These are phyloP conservation scores for Phortica variegata DNA, from an alignment of 1,140 invertebrate species.

Conservation along the genomic window DNA sequence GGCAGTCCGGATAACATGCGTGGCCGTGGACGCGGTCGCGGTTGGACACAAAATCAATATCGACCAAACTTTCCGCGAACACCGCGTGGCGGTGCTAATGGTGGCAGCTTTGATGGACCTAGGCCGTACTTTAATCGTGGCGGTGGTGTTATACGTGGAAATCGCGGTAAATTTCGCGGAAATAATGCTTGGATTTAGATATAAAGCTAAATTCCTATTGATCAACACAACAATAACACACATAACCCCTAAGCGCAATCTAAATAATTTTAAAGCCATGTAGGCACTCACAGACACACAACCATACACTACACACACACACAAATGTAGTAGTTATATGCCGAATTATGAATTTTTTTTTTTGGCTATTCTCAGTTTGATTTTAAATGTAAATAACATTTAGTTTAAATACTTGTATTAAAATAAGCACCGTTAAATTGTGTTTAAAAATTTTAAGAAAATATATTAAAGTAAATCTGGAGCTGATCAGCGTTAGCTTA, in stretches of 20 bases:
- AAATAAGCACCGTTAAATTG: too few species aligned
- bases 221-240: constrained; percentile 14
- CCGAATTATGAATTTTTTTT: too few species aligned
- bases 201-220: constrained; percentile 35
- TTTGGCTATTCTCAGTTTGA: too few species aligned
- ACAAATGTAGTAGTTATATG: constrained; percentile 24
- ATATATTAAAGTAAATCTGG: too few species aligned
- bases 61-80: constrained; percentile 40
- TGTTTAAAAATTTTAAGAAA: too few species aligned
- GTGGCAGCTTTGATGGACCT: constrained; percentile 27
- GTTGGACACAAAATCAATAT: constrained; percentile 37
- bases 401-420: too few species aligned
- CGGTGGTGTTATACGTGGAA: constrained; percentile 25
- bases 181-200: constrained; percentile 54
- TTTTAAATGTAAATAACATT: constrained; percentile 13
- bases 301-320: constrained; percentile 6
- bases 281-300: constrained; percentile 1
- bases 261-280: too few species aligned
- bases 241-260: too few species aligned
- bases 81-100: constrained; percentile 18
- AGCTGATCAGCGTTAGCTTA: too few species aligned
- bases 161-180: constrained; percentile 28
- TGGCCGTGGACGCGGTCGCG: constrained; percentile 34
- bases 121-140: constrained; percentile 30
- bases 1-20: constrained; percentile 31